Conservation (phyloP, 2,113 vertebrate species). For the Anas platyrhynchos region DNA sequence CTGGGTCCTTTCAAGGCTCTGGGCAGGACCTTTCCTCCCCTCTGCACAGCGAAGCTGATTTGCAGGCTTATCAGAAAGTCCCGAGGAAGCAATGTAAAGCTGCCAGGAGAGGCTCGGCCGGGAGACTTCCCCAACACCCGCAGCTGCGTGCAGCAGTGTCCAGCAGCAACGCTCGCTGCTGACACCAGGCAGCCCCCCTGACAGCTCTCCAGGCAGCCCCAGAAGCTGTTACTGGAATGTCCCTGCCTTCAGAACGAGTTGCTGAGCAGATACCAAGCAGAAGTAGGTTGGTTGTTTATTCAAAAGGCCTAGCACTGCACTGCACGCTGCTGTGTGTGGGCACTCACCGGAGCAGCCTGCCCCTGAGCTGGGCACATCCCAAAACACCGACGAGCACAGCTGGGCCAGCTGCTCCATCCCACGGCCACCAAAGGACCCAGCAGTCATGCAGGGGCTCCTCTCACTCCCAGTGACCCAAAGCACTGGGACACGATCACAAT, state of each 20-base stretch:
- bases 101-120: background rate
- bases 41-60: too few relatives aligned
- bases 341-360: background rate
- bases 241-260: background rate
- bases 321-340: background rate
- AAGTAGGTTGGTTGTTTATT: background rate
- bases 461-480: background rate
- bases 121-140: background rate
- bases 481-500: rapidly evolving
- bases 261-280: background rate
- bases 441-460: background rate
- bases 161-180: background rate
- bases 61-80: background rate
- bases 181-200: background rate
- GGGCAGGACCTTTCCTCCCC: background rate
- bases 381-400: rapidly evolving
- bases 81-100: background rate
- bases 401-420: background rate
- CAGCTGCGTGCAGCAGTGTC: rapidly evolving
- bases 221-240: background rate
- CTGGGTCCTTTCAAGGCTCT: background rate
- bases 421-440: rapidly evolving
- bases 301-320: background rate
- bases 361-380: background rate
- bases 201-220: background rate